These are phyloP conservation scores for Hirudo medicinalis DNA, from an alignment of 1,140 invertebrate genomes.

Conservation along the genomic window DNA sequence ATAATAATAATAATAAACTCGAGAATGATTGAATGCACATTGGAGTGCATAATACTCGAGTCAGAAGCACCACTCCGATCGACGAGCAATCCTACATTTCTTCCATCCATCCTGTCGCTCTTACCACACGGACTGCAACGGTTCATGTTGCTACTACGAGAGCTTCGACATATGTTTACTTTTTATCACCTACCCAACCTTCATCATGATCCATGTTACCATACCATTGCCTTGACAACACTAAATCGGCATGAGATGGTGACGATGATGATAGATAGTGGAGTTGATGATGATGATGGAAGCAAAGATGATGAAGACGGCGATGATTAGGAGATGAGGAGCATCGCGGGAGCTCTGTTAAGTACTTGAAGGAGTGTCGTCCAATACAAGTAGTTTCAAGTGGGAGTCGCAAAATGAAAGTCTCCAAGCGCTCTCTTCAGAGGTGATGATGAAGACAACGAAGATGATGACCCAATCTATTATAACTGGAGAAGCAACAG, in stretches of 20 bases:
- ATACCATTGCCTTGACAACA: neutral
- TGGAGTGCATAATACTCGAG: conserved; percentile 12
- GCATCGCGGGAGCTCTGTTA: neutral
- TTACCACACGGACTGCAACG: too few species aligned
- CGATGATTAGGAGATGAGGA: neutral
- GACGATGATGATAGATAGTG: neutral
- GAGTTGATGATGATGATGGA: neutral
- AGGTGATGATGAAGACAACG: neutral
- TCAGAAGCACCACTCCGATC: neutral
- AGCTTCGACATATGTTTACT: too few species aligned
- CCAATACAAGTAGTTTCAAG: neutral
- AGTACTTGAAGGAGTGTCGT: conserved; percentile 6
- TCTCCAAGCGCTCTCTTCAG: neutral
- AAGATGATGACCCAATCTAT: neutral
- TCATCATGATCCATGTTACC: neutral
- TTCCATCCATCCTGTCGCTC: too few species aligned
- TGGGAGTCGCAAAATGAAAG: conserved; percentile 1
- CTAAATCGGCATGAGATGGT: neutral
- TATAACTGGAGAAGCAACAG: neutral
- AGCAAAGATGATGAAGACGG: neutral
- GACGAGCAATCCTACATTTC: neutral
- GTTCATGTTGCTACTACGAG: too few species aligned
- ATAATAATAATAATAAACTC: conserved; percentile 8
- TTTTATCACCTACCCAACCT: neutral
- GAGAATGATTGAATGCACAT: conserved; percentile 9